Conservation (phyloP, 2,888 invertebrate species). For the Xylota sylvarum region DNA sequence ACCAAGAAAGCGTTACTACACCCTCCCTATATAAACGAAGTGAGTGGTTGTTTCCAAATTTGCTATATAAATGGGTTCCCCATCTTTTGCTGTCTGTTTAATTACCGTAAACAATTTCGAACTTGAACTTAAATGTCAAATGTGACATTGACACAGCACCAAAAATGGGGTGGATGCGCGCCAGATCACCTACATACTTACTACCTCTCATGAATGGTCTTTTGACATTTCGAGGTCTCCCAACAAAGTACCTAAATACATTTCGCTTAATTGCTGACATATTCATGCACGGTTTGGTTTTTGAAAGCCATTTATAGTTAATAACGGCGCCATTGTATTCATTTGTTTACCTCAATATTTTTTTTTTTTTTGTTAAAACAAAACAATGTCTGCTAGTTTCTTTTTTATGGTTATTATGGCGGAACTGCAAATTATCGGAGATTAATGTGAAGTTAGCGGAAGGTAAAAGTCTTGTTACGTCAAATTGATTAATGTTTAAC, state of each 20-base stretch:
- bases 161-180: slow-evolving; percentile 19
- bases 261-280: slow-evolving; percentile 17
- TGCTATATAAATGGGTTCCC: not conserved
- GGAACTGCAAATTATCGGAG: slow-evolving; percentile 35
- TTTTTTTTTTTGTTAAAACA: slow-evolving; percentile 7
- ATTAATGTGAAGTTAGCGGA: slow-evolving; percentile 52
- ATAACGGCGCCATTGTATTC: slow-evolving; percentile 42
- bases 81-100: slow-evolving; percentile 2
- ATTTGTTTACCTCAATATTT: slow-evolving; percentile 32
- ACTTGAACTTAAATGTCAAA: slow-evolving; percentile 75
- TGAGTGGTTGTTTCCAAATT: slow-evolving; percentile 24
- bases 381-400: not conserved
- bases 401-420: slow-evolving; percentile 20
- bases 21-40: slow-evolving; percentile 23
- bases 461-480: slow-evolving; percentile 53
- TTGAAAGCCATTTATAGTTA: slow-evolving; percentile 40
- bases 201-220: slow-evolving; percentile 4
- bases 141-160: slow-evolving; percentile 61
- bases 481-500: slow-evolving; percentile 53
- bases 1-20: slow-evolving; percentile 18
- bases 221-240: slow-evolving; percentile 28
- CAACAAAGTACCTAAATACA: not conserved
- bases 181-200: slow-evolving; percentile 24
- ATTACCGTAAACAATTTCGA: slow-evolving; percentile 64
- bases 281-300: slow-evolving; percentile 32